Evolutionary conservation across 2,888 invertebrate species (phyloP), one percentile per base, ranked within the genome.

Genomic region (Aethes cnicana): DNA sequence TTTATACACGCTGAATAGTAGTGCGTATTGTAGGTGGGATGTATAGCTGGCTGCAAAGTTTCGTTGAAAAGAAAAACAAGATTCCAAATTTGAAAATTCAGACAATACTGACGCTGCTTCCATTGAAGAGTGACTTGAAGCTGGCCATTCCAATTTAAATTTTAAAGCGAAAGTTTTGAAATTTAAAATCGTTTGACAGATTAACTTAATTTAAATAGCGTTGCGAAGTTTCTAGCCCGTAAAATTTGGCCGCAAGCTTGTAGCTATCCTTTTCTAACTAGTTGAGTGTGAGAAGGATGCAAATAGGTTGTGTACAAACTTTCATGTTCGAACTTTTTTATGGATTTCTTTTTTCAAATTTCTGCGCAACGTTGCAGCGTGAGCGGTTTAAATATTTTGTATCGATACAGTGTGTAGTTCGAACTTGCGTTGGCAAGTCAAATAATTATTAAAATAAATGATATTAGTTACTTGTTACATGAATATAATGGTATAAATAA

Each of bases 391-490:
- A n/a, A 56, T 63, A 63, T 83, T 86, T 84, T 86, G 77, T 84
- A 86, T 73, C 64, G 73, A 82, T 82, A 75, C 77, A 75, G 74
- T 82, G 81, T 86, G 84, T 78, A 84, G 77, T 71, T 65, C 37
- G 35, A 66, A 77, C 74, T 69, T 72, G 69, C 74, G 73, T 63
- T 68, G 69, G 66, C 62, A 63, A 62, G 64, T 77, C 83, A 85
- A 84, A 87, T 86, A 86, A 86, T 81, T 77, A 82, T 62, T 65
- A 75, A 76, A 79, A 72, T 78, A 74, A 69, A 73, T 65, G 59
- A 77, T 79, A 84, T 85, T 87, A 88, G 85, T 87, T 86, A 87
- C 81, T 88, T 88, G 88, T 88, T 89, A 83, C 72, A 71, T 78
- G 68, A 75, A 68, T 74, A 74, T 79, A 76, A 78, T 74, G 74